These are phyloP conservation scores for Caenorhabditis remanei DNA, from an alignment of 1,140 invertebrate genomes.

Conservation along the genomic window DNA sequence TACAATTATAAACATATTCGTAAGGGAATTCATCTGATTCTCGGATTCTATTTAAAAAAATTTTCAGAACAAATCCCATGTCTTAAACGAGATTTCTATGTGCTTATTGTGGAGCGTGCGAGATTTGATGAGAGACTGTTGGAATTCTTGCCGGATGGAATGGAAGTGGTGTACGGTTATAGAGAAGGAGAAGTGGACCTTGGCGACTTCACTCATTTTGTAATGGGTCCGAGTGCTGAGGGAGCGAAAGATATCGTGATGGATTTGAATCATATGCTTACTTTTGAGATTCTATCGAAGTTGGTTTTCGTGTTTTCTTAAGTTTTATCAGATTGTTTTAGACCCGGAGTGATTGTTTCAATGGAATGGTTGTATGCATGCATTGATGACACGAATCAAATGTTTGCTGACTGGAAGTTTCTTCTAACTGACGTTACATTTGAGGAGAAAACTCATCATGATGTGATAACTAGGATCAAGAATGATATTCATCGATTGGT, in stretches of 20 bases:
- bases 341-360: conserved; percentile 20
- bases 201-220: neutral
- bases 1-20: neutral
- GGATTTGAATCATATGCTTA: conserved; percentile 5
- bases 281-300: conserved; percentile 3
- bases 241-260: neutral
- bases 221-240: neutral
- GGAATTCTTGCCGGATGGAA: neutral
- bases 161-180: conserved; percentile 11
- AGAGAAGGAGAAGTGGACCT: neutral
- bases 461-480: neutral
- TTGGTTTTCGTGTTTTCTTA: neutral
- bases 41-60: neutral
- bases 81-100: conserved; percentile 1
- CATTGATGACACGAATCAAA: neutral
- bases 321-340: neutral
- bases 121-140: neutral
- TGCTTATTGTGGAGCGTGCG: neutral
- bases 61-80: neutral
- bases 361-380: neutral
- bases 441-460: conserved; percentile 2
- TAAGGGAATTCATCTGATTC: neutral
- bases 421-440: neutral
- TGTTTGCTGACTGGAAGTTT: neutral
- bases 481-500: conserved; percentile 31